Evolutionary conservation across 30 jellyfish, hydroid and myxozoan species (phyloP).

Genomic region (Chironex yamaguchii): DNA sequence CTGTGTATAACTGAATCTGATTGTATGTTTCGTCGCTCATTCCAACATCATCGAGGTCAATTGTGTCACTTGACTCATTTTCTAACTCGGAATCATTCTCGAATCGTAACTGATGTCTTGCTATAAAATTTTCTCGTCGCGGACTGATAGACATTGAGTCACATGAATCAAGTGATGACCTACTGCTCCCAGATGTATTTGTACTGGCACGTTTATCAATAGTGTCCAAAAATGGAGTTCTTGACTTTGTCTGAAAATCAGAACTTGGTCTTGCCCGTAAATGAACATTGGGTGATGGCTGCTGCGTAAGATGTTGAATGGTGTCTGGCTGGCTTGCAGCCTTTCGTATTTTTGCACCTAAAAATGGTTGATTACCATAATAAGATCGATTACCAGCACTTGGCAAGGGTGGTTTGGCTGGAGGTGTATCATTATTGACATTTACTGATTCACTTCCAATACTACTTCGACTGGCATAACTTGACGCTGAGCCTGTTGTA

Average conservation of each 20-base stretch:
- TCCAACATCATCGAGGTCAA: conserved; percentile 85
- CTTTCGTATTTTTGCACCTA: conserved; percentile 75
- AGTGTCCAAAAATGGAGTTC: conserved; percentile 39
- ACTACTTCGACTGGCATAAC: background rate
- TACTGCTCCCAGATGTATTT: conserved; percentile 80
- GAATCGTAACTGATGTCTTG: conserved; percentile 3
- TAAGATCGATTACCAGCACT: conserved; percentile 83
- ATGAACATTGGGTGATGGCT: conserved; percentile 60
- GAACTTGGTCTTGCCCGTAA: conserved; percentile 73
- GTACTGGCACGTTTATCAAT: background rate
- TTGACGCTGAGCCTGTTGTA: conserved; percentile 11
- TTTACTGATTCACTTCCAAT: conserved; percentile 12
- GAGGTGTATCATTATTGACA: conserved; percentile 64
- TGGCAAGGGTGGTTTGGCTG: conserved; percentile 97
- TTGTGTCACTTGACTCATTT: conserved; percentile 63
- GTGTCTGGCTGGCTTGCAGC: conserved; percentile 90
- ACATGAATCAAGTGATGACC: conserved; percentile 79
- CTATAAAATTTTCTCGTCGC: conserved; percentile 47
- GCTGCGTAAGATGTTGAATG: conserved; percentile 19
- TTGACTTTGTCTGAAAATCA: conserved; percentile 44
- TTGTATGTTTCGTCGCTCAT: conserved; percentile 80
- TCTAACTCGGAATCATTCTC: conserved; percentile 24
- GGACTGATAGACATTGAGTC: conserved; percentile 38
- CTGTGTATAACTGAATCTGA: conserved; percentile 85
- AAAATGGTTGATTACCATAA: conserved; percentile 89